phyloP scores from a whole-genome alignment of 2,113 vertebrate genomes.

The Corythaeola cristata region DNA sequence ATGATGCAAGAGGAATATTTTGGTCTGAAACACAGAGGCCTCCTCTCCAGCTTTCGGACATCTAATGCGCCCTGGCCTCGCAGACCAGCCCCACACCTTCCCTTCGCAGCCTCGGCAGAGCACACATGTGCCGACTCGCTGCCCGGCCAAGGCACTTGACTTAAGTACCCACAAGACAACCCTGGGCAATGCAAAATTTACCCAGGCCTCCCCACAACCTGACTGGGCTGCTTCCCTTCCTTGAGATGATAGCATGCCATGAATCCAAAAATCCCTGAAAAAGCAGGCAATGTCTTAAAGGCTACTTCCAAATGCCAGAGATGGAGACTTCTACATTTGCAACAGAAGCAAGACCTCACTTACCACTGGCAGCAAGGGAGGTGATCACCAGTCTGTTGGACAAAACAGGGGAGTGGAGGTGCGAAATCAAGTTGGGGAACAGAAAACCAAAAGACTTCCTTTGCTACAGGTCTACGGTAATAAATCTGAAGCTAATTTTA shows the following conservation, averaged over 20 bases:
- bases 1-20: not conserved
- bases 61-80: not conserved
- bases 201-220: not conserved
- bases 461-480: not conserved
- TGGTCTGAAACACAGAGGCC: not conserved
- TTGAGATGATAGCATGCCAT: not conserved
- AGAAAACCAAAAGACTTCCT: not conserved
- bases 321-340: not conserved
- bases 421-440: not conserved
- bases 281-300: not conserved
- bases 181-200: not conserved
- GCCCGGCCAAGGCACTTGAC: not conserved
- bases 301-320: not conserved
- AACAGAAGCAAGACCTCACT: not conserved
- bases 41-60: not conserved
- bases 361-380: not conserved
- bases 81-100: not conserved
- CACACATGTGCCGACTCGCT: accelerated
- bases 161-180: not conserved
- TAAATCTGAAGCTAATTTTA: not conserved
- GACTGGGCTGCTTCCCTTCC: not conserved
- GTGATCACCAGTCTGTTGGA: not conserved
- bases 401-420: not conserved
- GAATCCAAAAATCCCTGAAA: not conserved
- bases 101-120: not conserved